A percentile compares a stretch with the other conserved stretches of the same genome.
These are phyloP conservation scores for Cyprinodon tularosa DNA, from an alignment of 2,113 vertebrate genomes.

Conservation along the genomic window DNA sequence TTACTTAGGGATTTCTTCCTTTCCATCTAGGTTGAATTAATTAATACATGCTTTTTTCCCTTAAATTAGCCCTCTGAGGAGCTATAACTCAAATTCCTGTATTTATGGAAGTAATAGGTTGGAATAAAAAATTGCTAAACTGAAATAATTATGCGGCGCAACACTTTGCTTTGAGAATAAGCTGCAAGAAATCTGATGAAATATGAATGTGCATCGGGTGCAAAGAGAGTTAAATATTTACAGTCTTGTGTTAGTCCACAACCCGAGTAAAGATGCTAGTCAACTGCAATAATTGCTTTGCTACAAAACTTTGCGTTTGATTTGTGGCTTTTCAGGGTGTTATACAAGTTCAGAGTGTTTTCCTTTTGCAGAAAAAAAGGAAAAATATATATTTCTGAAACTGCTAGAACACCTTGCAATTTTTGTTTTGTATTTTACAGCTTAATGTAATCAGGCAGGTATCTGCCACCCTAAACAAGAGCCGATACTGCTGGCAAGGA, in stretches of 20 bases:
- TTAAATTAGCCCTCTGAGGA: constrained; percentile 86
- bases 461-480: constrained; percentile 62
- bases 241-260: constrained; percentile 80
- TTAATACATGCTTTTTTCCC: constrained; percentile 81
- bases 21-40: constrained; percentile 82
- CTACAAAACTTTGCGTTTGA: constrained; percentile 75
- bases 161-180: constrained; percentile 85
- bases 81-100: constrained; percentile 82
- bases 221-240: constrained; percentile 86
- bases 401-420: not conserved
- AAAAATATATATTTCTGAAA: constrained; percentile 43
- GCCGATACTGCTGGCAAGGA: constrained; percentile 40
- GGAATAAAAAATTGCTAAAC: constrained; percentile 79
- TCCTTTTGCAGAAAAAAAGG: constrained; percentile 21
- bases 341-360: constrained; percentile 44
- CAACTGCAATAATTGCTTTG: constrained; percentile 81
- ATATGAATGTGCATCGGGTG: constrained; percentile 85
- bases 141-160: constrained; percentile 86
- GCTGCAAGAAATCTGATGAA: constrained; percentile 82
- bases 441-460: constrained; percentile 63
- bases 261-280: constrained; percentile 81
- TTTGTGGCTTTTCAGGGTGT: constrained; percentile 53
- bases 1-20: constrained; percentile 80
- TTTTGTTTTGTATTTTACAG: constrained; percentile 13
- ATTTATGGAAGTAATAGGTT: constrained; percentile 87